Evolutionary conservation across 2,797 vertebrate species (phyloP).

Genomic region (Scyliorhinus canicula): DNA sequence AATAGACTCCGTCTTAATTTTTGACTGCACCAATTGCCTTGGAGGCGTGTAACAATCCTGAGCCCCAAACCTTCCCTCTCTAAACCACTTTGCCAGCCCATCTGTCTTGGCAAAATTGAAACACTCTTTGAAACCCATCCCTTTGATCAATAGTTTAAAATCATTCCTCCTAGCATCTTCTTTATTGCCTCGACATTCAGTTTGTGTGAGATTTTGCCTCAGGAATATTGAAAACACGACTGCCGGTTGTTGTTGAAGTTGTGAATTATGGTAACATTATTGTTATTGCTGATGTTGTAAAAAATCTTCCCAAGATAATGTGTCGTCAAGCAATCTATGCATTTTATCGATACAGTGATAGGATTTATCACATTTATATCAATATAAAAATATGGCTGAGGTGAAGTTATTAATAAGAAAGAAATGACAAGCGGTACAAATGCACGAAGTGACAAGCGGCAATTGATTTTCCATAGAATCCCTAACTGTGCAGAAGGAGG

Average conservation of each 20-base stretch:
- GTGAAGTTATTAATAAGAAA: neutral
- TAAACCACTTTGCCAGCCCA: neutral
- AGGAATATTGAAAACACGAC: neutral
- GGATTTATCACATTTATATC: neutral
- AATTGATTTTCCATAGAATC: no score
- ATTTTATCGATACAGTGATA: neutral
- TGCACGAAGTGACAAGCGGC: no score
- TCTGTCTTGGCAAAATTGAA: no score
- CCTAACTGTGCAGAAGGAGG: no score
- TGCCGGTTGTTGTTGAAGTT: neutral
- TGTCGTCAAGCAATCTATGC: neutral
- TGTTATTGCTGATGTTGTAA: neutral
- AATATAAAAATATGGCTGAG: no score
- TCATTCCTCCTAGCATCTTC: neutral
- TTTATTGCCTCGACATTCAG: neutral
- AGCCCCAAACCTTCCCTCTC: neutral
- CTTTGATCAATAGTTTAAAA: neutral
- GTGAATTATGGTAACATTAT: neutral
- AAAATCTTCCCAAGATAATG: neutral
- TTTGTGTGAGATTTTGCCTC: neutral
- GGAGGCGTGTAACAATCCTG: no score
- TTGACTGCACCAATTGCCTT: no score
- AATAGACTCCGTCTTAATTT: no score
- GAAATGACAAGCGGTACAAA: neutral
- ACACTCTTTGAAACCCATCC: neutral